A percentile compares a stretch with the other conserved stretches of the same genome.
phyloP scores from a whole-genome alignment of 2,888 invertebrate species.

The Brachylomia viminalis region DNA sequence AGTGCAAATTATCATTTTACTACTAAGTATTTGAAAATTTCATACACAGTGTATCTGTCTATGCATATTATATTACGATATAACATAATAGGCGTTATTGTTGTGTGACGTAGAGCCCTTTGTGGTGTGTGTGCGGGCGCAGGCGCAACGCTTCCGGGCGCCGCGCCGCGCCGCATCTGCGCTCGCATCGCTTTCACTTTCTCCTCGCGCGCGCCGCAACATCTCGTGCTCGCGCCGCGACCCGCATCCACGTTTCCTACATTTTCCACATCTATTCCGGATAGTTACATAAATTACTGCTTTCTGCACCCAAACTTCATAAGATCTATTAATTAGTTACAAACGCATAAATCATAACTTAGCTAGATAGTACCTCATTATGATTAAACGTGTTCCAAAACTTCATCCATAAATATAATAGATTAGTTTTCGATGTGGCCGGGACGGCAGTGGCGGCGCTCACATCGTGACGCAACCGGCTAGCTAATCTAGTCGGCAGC shows the following conservation, averaged over 20 bases:
- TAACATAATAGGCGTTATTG: slow-evolving; percentile 57
- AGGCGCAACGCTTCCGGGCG: slow-evolving; percentile 86
- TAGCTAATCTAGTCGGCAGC: slow-evolving; percentile 90
- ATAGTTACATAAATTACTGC: slow-evolving; percentile 74
- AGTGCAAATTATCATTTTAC: slow-evolving; percentile 48
- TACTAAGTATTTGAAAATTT: slow-evolving; percentile 13
- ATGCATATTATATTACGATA: slow-evolving; percentile 45
- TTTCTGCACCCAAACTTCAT: slow-evolving; percentile 48
- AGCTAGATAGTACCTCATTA: slow-evolving; percentile 45
- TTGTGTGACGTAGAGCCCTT: slow-evolving; percentile 78
- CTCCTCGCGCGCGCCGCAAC: slow-evolving; percentile 82
- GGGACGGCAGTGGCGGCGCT: slow-evolving; percentile 77
- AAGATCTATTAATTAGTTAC: slow-evolving; percentile 39
- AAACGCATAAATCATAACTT: slow-evolving; percentile 43
- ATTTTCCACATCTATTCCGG: slow-evolving; percentile 81
- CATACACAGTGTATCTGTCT: slow-evolving; percentile 9
- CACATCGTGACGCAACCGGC: slow-evolving; percentile 89
- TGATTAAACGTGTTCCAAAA: slow-evolving; percentile 58
- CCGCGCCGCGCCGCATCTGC: slow-evolving; percentile 88
- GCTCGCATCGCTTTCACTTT: slow-evolving; percentile 89
- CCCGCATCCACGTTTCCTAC: slow-evolving; percentile 81
- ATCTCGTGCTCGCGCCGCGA: slow-evolving; percentile 80
- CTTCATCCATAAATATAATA: slow-evolving; percentile 73
- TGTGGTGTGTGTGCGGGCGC: slow-evolving; percentile 78
- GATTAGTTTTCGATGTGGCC: slow-evolving; percentile 79